Conservation (phyloP, 2,888 invertebrate genomes). For the Drosophila borealis region DNA sequence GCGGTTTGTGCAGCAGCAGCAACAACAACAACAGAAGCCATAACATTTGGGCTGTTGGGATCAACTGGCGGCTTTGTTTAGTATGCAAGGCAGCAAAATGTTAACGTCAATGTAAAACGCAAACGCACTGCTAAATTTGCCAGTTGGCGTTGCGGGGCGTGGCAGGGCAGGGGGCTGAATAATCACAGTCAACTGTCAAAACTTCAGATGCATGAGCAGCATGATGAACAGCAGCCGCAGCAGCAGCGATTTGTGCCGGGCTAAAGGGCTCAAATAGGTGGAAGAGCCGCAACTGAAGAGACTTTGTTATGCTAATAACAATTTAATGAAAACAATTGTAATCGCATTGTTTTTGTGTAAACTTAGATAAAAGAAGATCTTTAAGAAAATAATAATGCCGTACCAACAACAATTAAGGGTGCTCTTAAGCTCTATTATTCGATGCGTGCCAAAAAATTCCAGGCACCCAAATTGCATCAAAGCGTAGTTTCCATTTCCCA, state of each 20-base stretch:
- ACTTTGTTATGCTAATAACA: not conserved
- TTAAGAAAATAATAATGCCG: too few relatives aligned
- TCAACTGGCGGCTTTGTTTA: constrained; percentile 62
- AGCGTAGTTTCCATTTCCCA: not conserved
- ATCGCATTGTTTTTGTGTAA: too few relatives aligned
- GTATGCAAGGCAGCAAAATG: constrained; percentile 75
- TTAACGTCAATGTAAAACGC: constrained; percentile 74
- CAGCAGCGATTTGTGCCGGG: constrained; percentile 1
- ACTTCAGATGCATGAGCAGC: constrained; percentile 73
- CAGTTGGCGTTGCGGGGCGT: constrained; percentile 2
- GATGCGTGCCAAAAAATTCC: too few relatives aligned
- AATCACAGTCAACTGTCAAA: constrained; percentile 79
- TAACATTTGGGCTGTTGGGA: constrained; percentile 44
- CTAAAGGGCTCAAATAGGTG: constrained; percentile 10
- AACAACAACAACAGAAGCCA: constrained; percentile 24
- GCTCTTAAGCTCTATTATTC: too few relatives aligned
- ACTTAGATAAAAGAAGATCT: too few relatives aligned
- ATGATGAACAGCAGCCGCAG: constrained; percentile 54
- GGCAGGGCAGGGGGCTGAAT: constrained; percentile 28
- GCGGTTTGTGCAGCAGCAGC: constrained; percentile 61
- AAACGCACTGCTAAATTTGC: constrained; percentile 71
- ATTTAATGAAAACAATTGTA: constrained; percentile 1
- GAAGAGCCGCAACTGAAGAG: not conserved
- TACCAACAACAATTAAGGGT: too few relatives aligned
- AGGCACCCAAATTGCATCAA: too few relatives aligned